These are phyloP conservation scores for Cistogaster globosa DNA, from an alignment of 2,888 invertebrate species.

Conservation along the genomic window DNA sequence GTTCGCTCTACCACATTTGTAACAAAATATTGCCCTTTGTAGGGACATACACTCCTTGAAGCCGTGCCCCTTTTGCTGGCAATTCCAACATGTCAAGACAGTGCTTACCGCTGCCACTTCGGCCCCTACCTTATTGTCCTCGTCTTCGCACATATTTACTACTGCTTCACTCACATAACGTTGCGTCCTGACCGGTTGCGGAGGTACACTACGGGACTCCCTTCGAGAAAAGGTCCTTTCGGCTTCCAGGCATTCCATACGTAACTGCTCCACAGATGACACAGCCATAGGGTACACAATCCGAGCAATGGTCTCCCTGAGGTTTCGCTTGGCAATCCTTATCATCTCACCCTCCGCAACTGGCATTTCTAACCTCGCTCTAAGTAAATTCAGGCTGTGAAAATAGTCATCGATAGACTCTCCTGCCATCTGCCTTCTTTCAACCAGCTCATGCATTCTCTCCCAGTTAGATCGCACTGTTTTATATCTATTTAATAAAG, in stretches of 20 bases:
- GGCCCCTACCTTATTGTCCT: background rate
- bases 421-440: background rate
- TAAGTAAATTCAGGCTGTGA: background rate
- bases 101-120: background rate
- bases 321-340: slow-evolving; percentile 5
- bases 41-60: background rate
- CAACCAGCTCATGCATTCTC: background rate
- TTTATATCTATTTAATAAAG: background rate
- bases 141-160: too few species aligned
- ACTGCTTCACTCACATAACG: too few species aligned
- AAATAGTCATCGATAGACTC: slow-evolving; percentile 10
- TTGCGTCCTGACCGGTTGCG: background rate
- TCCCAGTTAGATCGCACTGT: background rate
- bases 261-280: background rate
- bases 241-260: background rate
- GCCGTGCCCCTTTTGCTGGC: background rate
- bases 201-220: background rate
- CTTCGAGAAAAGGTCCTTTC: background rate
- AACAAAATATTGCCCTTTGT: background rate
- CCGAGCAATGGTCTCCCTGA: background rate
- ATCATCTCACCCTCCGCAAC: slow-evolving; percentile 1
- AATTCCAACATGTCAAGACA: background rate
- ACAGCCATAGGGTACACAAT: slow-evolving; percentile 14
- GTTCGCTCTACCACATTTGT: too few species aligned
- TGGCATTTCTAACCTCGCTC: background rate